A percentile compares a stretch with the other conserved stretches of the same genome.
phyloP scores from a whole-genome alignment of 53 echinoderm and acorn worm species.

The Astropecten irregularis region DNA sequence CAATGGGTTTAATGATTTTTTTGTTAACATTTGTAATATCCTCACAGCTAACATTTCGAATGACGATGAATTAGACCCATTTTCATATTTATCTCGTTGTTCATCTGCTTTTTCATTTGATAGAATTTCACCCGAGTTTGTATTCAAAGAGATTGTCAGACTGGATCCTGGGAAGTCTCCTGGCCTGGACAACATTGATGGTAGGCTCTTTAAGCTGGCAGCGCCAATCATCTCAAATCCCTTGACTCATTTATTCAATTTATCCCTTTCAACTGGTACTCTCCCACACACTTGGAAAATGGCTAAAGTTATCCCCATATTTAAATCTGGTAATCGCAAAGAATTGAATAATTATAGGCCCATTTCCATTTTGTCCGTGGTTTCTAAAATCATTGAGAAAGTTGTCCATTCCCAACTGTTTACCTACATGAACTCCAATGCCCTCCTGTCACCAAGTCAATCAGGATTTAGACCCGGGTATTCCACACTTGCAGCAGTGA shows the following conservation, averaged over 20 bases:
- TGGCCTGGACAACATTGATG: conserved; percentile 31
- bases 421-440: background rate
- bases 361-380: conserved; percentile 12
- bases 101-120: background rate
- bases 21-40: no score
- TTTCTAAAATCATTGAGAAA: background rate
- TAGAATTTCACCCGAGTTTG: background rate
- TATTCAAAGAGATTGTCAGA: conserved; percentile 5
- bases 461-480: conserved; percentile 1
- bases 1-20: no score
- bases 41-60: no score
- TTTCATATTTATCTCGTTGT: background rate
- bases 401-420: background rate
- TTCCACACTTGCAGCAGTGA: conserved; percentile 22
- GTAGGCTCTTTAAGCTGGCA: conserved; percentile 3
- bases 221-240: background rate
- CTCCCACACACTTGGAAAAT: conserved; percentile 15
- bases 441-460: background rate
- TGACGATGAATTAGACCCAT: no score
- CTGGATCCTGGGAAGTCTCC: conserved; percentile 23
- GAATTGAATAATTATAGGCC: background rate
- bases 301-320: background rate
- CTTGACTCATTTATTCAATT: background rate
- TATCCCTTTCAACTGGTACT: background rate
- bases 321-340: conserved; percentile 18